Evolutionary conservation across 2,113 vertebrate species (phyloP), one percentile per base, ranked within the genome.

Genomic region (Amazona guildingii): DNA sequence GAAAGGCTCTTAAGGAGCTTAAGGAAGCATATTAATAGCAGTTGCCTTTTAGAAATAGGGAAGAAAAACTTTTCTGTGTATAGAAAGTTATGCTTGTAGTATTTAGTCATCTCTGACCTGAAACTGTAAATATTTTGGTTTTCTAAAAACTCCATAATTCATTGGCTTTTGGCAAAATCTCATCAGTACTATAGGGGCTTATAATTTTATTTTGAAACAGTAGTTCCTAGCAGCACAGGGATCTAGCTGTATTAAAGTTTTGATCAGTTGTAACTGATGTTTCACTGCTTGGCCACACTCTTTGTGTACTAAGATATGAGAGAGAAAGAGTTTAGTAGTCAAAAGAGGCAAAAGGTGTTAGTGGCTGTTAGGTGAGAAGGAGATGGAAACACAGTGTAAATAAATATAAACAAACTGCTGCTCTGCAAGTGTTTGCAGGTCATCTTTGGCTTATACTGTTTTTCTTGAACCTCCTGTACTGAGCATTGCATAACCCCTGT

Each of bases 401-500:
- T 92, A 92, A 93, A 91, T 82, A 73, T 3, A 73, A 88, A 92
- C 28, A 90, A 62, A 37, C 33, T 75, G 57, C 75, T 83, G 48
- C 72, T 80, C 46, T 83, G 72, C 24, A 63, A 86, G 61, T 28
- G 14, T 77, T 94, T 74, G 64, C 46, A 88, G 76, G 52, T 94
- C 76, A n/a, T 70, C 43, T 78, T 86, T 96, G 69, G 48, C 88
- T 90, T 35, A 44, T 48, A 11, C 49, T 88, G 79, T 82, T 97
- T 96, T 90, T 86, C 79, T 90, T 43, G 46, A 93, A 33, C 52
- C 82, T 96, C 83, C 57, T 64, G 21, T 81, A 46, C 83, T 52
- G 39, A 75, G 62, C 49, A 41, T 93, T 96, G 92, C 94, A 82
- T 93, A 95, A 96, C 20, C 39, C 51, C 17, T 43, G 44, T 88